These are phyloP conservation scores for Epizoanthus stellaris DNA, from an alignment of 92 coral and sea anemone genomes.

Conservation along the genomic window DNA sequence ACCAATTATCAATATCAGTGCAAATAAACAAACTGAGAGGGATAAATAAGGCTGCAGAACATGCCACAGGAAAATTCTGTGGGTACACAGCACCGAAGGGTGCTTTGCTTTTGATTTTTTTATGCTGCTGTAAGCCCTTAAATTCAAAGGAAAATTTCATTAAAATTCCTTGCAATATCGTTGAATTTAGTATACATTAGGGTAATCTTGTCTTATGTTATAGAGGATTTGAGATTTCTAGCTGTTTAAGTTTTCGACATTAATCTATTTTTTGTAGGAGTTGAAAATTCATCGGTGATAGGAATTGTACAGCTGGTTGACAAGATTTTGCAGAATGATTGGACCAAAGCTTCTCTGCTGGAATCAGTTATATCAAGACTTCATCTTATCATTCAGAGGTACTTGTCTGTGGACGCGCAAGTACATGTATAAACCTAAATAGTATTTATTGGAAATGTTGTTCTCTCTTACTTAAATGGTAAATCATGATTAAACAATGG, in stretches of 20 bases:
- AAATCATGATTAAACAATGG: not conserved
- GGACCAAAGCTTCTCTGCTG: constrained; percentile 81
- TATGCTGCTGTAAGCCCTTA: too few relatives aligned
- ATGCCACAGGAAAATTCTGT: too few relatives aligned
- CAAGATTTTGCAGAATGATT: constrained; percentile 81
- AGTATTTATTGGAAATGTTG: not conserved
- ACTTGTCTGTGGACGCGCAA: not conserved
- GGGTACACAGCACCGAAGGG: too few relatives aligned
- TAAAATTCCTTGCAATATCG: too few relatives aligned
- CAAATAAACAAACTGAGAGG: too few relatives aligned
- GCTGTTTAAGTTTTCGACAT: not conserved
- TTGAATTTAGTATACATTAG: not conserved
- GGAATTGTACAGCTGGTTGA: constrained; percentile 83
- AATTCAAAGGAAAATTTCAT: too few relatives aligned
- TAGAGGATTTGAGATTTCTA: not conserved
- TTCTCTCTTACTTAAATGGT: not conserved
- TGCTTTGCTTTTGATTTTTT: too few relatives aligned
- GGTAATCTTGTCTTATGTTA: not conserved
- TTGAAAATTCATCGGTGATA: constrained; percentile 67
- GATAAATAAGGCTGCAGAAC: too few relatives aligned
- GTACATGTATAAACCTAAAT: not conserved
- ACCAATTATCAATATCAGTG: too few relatives aligned
- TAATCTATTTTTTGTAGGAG: constrained; percentile 38
- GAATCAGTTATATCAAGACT: constrained; percentile 75
- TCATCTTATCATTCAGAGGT: constrained; percentile 89